Conservation (phyloP, 1,140 invertebrate species). For the Phymorhynchus buccinoides region DNA sequence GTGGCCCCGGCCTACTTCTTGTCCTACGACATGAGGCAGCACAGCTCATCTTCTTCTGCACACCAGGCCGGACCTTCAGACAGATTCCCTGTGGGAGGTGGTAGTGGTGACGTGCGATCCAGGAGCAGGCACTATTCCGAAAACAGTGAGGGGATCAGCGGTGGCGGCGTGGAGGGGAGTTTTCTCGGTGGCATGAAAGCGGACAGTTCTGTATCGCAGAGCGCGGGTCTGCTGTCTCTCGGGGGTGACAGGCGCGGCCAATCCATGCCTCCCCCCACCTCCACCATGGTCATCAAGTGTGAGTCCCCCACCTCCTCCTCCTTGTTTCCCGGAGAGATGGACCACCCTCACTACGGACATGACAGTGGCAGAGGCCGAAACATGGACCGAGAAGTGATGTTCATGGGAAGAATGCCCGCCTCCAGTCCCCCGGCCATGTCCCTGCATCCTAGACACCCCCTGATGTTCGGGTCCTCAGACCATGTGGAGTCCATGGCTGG, state of each 20-base stretch:
- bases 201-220: neutral
- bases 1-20: neutral
- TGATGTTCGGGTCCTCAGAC: neutral
- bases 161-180: neutral
- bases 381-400: slow-evolving; percentile 1
- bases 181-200: slow-evolving; percentile 6
- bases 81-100: no score
- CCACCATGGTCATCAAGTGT: neutral
- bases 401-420: neutral
- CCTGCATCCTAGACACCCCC: neutral
- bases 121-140: neutral
- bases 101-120: neutral
- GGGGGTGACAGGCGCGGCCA: neutral
- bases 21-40: neutral
- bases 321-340: neutral
- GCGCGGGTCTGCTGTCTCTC: neutral
- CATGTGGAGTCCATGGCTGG: neutral
- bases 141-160: neutral
- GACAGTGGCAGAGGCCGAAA: neutral
- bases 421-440: neutral
- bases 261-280: no score
- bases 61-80: neutral
- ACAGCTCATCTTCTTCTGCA: no score
- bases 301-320: neutral
- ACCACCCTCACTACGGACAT: neutral